Conservation (phyloP, 2,888 invertebrate genomes). For the Disparrhopalites patrizii region DNA sequence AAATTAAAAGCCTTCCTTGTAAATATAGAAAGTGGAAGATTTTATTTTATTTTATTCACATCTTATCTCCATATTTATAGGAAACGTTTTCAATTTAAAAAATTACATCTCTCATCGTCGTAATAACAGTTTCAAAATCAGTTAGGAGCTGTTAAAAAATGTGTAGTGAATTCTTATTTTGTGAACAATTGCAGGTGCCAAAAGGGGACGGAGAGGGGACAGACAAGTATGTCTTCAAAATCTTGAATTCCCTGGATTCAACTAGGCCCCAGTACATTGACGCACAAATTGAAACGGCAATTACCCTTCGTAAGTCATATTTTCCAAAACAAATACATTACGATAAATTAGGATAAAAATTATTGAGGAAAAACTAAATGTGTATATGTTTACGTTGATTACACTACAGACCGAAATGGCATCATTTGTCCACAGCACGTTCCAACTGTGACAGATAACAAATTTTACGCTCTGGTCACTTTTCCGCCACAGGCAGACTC, state of each 20-base stretch:
- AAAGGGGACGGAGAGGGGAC: conserved; percentile 6
- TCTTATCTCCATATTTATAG: not conserved
- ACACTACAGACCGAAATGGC: too few relatives aligned
- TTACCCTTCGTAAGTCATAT: too few relatives aligned
- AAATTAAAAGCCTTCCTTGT: too few relatives aligned
- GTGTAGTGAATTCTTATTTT: not conserved
- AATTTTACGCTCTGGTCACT: conserved; percentile 52
- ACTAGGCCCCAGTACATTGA: conserved; percentile 63
- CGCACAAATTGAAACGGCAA: conserved; percentile 68
- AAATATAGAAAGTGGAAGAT: too few relatives aligned
- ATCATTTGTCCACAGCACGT: too few relatives aligned
- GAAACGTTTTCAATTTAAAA: not conserved
- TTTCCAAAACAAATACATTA: too few relatives aligned
- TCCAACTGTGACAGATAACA: not conserved
- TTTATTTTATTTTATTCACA: not conserved
- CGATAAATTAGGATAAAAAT: too few relatives aligned
- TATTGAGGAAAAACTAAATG: too few relatives aligned
- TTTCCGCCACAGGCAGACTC: too few relatives aligned
- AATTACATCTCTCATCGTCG: too few relatives aligned
- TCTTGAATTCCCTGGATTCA: conserved; percentile 78
- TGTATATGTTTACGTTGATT: too few relatives aligned
- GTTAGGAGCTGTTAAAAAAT: not conserved
- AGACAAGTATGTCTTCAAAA: conserved; percentile 63
- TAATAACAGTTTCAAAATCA: not conserved
- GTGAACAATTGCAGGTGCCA: not conserved